Evolutionary conservation across 1,140 invertebrate species (phyloP), one percentile per base, ranked within the genome.

Genomic region (Hetaerina americana): DNA sequence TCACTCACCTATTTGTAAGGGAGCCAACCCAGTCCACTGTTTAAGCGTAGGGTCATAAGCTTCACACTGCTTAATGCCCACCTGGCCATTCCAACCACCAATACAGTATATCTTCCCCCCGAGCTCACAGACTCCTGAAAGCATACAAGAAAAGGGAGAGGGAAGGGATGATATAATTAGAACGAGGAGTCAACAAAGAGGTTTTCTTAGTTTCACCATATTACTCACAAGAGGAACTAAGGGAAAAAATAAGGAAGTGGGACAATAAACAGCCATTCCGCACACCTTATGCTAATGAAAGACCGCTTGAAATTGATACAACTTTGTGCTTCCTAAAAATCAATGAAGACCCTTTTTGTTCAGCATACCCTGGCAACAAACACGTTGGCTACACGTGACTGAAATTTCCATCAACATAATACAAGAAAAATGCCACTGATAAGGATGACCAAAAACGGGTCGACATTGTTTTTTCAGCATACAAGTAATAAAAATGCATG

Each of bases 51-150:
- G 87, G 77, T 88, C 82, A 78, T 87, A 93, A 8, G 89, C 83
- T 79, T 94, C 89, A 81, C 92, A 92, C 74, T 89, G 86, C 73
- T 87, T 87, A 28, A 93, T 86, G 29, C 88, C 90, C 71, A 83
- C 80, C 77, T 93, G 89, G 28, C 90, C 92, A 76, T 88, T 89
- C 87, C 89, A 91, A 27, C 93, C 93, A 29, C 93, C 93, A 71
- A 93, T 84, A 77, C 90, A 90, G 81, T 90, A 93, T 70, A 93
- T 83, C 72, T 87, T 84, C n/a, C 82, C 86, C 75, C 88, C 84
- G 31, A 92, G 76, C 22, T 84, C 85, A 72, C 90, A 92, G 28
- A 92, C 89, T 69, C 90, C 91, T 87, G 77, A 12, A 72, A 74
- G 66, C 49, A 67, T 6, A 67, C 6, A 24, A 3, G 40, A n/a